These are phyloP conservation scores for Dendrolimus pini DNA, from an alignment of 2,888 invertebrate genomes.

Conservation along the genomic window DNA sequence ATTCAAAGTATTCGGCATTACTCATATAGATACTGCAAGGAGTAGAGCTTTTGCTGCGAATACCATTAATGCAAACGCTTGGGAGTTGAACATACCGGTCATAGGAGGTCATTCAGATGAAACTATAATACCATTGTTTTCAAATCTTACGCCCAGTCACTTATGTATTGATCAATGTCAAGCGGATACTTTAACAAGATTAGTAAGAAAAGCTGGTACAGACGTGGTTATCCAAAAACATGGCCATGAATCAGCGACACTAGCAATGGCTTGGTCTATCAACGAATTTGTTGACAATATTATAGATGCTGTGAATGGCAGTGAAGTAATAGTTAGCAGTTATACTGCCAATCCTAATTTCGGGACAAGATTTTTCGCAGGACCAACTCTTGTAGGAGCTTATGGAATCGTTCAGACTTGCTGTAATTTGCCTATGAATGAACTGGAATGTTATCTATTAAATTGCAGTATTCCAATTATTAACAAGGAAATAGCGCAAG, in stretches of 20 bases:
- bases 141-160: slow-evolving; percentile 33
- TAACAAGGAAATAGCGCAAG: slow-evolving; percentile 37
- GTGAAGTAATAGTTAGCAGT: slow-evolving; percentile 31
- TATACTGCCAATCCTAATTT: slow-evolving; percentile 46
- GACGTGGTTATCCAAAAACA: slow-evolving; percentile 39
- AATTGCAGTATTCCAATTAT: slow-evolving; percentile 28
- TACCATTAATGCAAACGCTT: slow-evolving; percentile 30
- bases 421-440: slow-evolving; percentile 30
- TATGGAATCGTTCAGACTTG: slow-evolving; percentile 35
- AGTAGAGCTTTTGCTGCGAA: slow-evolving; percentile 30
- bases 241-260: slow-evolving; percentile 35
- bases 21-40: slow-evolving; percentile 44
- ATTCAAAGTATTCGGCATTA: slow-evolving; percentile 47
- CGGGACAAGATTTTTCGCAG: slow-evolving; percentile 49
- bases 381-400: slow-evolving; percentile 39
- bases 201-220: slow-evolving; percentile 40
- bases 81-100: slow-evolving; percentile 37
- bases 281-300: slow-evolving; percentile 43
- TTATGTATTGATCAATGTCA: slow-evolving; percentile 25
- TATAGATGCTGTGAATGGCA: slow-evolving; percentile 36
- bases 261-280: slow-evolving; percentile 47
- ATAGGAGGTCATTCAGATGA: slow-evolving; percentile 55
- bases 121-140: slow-evolving; percentile 51
- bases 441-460: slow-evolving; percentile 36
- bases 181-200: slow-evolving; percentile 40